Conservation (phyloP, 1,140 invertebrate genomes). For the Anastrepha obliqua region DNA sequence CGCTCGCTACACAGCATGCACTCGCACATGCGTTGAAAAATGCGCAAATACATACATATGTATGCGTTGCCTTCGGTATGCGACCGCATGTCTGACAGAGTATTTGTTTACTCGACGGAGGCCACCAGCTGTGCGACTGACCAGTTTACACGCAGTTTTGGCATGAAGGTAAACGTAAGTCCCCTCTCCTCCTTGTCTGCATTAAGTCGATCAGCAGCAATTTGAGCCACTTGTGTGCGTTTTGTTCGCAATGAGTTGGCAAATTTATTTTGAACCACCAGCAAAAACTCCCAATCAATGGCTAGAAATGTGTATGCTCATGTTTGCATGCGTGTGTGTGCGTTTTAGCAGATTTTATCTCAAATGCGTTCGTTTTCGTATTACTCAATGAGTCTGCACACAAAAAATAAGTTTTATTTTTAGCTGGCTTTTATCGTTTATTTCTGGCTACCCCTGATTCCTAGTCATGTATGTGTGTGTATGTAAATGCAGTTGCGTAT, state of each 20-base stretch:
- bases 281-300: no score
- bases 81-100: neutral
- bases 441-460: constrained; percentile 4
- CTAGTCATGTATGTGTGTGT: no score
- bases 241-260: constrained; percentile 24
- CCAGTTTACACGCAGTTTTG: constrained; percentile 38
- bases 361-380: neutral
- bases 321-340: neutral
- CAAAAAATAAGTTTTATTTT: neutral
- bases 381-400: neutral
- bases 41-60: neutral
- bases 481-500: neutral
- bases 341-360: neutral
- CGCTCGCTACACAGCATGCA: neutral
- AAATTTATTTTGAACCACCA: neutral
- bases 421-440: neutral
- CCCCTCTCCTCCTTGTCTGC: neutral
- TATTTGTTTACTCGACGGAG: neutral
- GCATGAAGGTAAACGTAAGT: neutral
- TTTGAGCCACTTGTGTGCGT: neutral
- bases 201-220: neutral
- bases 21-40: neutral
- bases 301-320: neutral
- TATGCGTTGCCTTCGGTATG: neutral
- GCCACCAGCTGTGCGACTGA: neutral